Conservation (phyloP, 2,888 invertebrate species). For the Drosophila hawaiiensis region DNA sequence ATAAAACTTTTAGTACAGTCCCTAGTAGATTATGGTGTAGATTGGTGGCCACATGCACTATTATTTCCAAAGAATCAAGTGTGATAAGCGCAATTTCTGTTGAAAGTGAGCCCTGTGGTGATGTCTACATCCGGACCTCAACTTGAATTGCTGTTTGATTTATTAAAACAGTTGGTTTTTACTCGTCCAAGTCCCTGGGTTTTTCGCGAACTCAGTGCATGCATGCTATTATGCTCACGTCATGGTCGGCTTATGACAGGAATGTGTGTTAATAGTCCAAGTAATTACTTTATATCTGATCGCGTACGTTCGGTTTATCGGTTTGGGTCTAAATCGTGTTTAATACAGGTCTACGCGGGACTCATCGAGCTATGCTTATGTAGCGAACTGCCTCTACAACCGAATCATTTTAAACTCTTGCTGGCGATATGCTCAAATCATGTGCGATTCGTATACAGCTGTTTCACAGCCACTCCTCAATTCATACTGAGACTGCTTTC, state of each 20-base stretch:
- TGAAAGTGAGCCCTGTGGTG: constrained; percentile 88
- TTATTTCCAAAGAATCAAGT: constrained; percentile 94
- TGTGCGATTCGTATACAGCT: constrained; percentile 76
- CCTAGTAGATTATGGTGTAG: constrained; percentile 91
- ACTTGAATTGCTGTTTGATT: constrained; percentile 67
- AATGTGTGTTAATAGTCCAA: constrained; percentile 73
- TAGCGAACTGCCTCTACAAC: constrained; percentile 58
- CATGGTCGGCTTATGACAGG: constrained; percentile 48
- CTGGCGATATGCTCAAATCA: constrained; percentile 77
- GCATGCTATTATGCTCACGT: constrained; percentile 61
- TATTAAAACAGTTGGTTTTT: constrained; percentile 81
- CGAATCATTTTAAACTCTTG: constrained; percentile 72
- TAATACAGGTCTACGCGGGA: constrained; percentile 82
- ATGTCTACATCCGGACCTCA: constrained; percentile 4
- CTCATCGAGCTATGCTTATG: constrained; percentile 80
- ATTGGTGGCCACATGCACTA: constrained; percentile 90
- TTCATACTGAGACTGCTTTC: constrained; percentile 77
- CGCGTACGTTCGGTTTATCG: constrained; percentile 77
- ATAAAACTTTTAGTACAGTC: constrained; percentile 92
- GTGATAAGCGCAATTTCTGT: constrained; percentile 95
- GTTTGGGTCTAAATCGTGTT: constrained; percentile 79
- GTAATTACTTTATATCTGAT: constrained; percentile 69
- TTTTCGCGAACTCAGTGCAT: constrained; percentile 71
- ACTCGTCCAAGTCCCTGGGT: constrained; percentile 82
- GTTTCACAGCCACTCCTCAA: constrained; percentile 76